Evolutionary conservation across 2,888 invertebrate species (phyloP).

Genomic region (Flabesymbios commensalis): DNA sequence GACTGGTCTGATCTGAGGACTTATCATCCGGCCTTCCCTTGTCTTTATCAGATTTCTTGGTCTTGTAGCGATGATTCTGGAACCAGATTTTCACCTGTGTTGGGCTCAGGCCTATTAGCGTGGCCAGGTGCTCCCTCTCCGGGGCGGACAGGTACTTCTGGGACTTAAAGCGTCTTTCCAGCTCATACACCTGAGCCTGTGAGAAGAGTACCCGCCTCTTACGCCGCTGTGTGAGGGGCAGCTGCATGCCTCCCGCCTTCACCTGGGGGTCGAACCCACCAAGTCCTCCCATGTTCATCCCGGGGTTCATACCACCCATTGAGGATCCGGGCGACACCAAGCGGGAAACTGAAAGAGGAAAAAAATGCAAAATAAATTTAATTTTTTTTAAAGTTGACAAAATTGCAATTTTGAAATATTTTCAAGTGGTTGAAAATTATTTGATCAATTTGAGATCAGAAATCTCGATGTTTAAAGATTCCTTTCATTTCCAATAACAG

Average conservation of each 20-base stretch:
- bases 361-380: no score
- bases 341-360: background rate
- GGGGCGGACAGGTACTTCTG: slow-evolving; percentile 97
- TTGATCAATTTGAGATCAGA: no score
- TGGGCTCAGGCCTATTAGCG: slow-evolving; percentile 92
- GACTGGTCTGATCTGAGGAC: background rate
- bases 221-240: background rate
- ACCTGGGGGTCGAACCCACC: background rate
- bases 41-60: slow-evolving; percentile 31
- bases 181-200: slow-evolving; percentile 82
- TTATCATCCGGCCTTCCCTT: no score
- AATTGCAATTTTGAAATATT: no score
- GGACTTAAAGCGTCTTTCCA: slow-evolving; percentile 95
- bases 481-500: no score
- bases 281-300: background rate
- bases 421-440: no score
- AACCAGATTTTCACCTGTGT: slow-evolving; percentile 77
- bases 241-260: background rate
- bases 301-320: background rate
- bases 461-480: no score
- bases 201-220: slow-evolving; percentile 84
- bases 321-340: background rate
- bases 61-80: slow-evolving; percentile 40
- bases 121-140: slow-evolving; percentile 94
- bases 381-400: no score